Base-by-base conservation (phyloP, 1,140 invertebrate genomes). In the Sitobion miscanthi region DNA sequence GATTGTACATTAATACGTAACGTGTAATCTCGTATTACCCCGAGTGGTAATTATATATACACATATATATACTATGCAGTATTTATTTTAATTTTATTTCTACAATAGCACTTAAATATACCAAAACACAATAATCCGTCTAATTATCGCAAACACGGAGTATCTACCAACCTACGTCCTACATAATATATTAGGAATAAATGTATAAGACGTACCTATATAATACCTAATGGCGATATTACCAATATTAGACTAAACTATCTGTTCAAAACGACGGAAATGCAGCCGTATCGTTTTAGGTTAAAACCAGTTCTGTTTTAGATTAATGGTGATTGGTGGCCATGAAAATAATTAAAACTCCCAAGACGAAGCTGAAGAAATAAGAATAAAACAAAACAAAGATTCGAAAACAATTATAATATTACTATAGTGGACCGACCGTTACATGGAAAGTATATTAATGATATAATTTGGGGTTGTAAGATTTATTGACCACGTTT, bases 401-500 rank as follows among this genome's bases (percentile, higher is more conserved):
- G 45, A 87, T 87, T 6, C 20, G 2, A 88, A 88, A 88, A 88
- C 87, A 88, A 88, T 88, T 88, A 77, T 77, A 88, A 88, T n/a
- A 87, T 87, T 42, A 49, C 35, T 42, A 49, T 49, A 54, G n/a
- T 88, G 49, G 20, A 54, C 20, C 47, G n/a, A 21, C 86, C 7
- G 47, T 49, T 87, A 52, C 45, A 49, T 25, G n/a, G 30, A 87
- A 77, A 87, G 86, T 87, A 49, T 49, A 87, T 87, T 87, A 83
- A 83, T 83, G 82, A 83, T 85, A 52, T 88, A 30, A 47, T 47
- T 54, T 38, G 87, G n/a, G 47, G n/a, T 54, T 21, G n/a, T 88
- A 88, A 35, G 87, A 88, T 88, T 88, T 88, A 88, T 88, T 88
- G 87, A 49, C 7, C 87, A n/a, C 20, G 20, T 88, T 88, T 88